These are phyloP conservation scores for Pyralis farinalis DNA, from an alignment of 2,888 invertebrate genomes.

Conservation along the genomic window DNA sequence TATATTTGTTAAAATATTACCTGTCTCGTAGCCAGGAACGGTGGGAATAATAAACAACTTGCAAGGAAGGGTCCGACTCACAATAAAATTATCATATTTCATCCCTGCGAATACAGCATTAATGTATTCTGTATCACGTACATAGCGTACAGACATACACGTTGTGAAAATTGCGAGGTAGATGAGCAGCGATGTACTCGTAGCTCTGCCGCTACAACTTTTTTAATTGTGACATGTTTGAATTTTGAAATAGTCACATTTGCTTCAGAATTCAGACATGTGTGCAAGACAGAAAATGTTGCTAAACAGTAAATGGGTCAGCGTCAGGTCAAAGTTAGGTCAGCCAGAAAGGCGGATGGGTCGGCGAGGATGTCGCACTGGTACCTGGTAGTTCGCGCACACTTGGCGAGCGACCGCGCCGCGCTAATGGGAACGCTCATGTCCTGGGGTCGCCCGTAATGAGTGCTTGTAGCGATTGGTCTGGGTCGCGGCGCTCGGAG, in stretches of 20 bases:
- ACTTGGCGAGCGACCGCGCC: constrained; percentile 3
- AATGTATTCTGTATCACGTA: not conserved
- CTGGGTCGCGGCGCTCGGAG: not conserved
- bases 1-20: too few relatives aligned
- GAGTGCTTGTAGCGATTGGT: constrained; percentile 7
- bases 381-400: constrained; percentile 3
- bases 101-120: constrained; percentile 3
- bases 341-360: constrained; percentile 14
- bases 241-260: not conserved
- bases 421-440: constrained; percentile 3
- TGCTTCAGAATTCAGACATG: too few relatives aligned
- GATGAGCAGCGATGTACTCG: too few relatives aligned
- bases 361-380: constrained; percentile 5
- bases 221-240: not conserved
- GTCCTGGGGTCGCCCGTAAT: constrained; percentile 7
- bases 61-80: not conserved
- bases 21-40: constrained; percentile 4
- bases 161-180: too few relatives aligned
- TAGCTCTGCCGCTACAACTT: too few relatives aligned
- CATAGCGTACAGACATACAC: too few relatives aligned
- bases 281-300: constrained; percentile 4
- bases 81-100: constrained; percentile 4
- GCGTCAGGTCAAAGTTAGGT: constrained; percentile 21
- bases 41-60: constrained; percentile 1
- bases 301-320: constrained; percentile 17